Conservation (phyloP, 1,140 invertebrate species). For the Lucilia sericata region DNA sequence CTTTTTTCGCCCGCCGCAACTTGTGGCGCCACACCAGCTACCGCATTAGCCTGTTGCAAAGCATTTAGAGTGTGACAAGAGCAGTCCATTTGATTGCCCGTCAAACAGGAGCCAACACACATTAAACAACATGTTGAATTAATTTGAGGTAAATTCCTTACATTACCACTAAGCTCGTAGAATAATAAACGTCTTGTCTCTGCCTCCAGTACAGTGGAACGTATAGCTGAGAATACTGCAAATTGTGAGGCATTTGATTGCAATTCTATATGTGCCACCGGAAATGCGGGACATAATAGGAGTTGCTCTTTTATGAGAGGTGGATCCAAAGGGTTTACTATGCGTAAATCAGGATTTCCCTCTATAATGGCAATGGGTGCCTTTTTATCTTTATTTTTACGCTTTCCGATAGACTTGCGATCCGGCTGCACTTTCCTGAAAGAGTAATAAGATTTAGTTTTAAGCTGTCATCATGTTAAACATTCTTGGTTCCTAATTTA, state of each 20-base stretch:
- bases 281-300: constrained; percentile 59
- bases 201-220: constrained; percentile 63
- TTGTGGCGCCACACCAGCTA: constrained; percentile 30
- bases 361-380: constrained; percentile 53
- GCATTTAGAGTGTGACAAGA: constrained; percentile 56
- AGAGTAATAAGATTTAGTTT: background rate
- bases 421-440: constrained; percentile 56
- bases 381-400: constrained; percentile 66
- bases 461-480: too few species aligned
- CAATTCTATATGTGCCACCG: constrained; percentile 64
- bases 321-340: constrained; percentile 62
- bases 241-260: constrained; percentile 67
- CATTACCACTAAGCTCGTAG: constrained; percentile 53
- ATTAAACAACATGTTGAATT: constrained; percentile 60
- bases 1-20: constrained; percentile 52
- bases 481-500: too few species aligned
- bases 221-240: constrained; percentile 65
- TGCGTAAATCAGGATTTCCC: constrained; percentile 38
- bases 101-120: constrained; percentile 60
- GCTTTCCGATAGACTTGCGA: constrained; percentile 59
- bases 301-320: constrained; percentile 61
- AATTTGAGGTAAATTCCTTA: constrained; percentile 51
- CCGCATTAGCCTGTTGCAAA: constrained; percentile 44
- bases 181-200: constrained; percentile 64
- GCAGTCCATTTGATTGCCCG: constrained; percentile 61